Conservation (phyloP, 1,140 invertebrate species). For the Tetraneura akinire region DNA sequence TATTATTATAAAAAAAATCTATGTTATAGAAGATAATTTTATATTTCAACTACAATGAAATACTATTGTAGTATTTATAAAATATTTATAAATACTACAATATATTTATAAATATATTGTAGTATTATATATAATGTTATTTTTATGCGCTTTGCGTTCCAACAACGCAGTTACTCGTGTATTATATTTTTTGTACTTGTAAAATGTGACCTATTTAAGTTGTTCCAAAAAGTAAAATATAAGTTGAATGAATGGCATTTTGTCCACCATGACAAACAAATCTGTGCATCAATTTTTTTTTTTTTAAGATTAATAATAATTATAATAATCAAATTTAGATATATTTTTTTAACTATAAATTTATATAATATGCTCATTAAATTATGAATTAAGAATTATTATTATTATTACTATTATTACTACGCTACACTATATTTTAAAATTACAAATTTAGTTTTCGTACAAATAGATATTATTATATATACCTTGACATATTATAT, state of each 20-base stretch:
- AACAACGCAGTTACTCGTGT: neutral
- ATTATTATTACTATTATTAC: neutral
- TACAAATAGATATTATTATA: slow-evolving; percentile 22
- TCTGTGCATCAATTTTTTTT: neutral
- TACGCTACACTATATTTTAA: neutral
- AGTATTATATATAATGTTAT: neutral
- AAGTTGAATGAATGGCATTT: neutral
- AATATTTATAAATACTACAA: too few species aligned
- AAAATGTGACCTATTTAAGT: slow-evolving; percentile 49
- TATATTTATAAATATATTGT: too few species aligned
- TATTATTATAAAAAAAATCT: neutral
- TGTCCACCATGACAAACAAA: neutral
- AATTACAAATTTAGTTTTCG: neutral
- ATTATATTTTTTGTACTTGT: slow-evolving; percentile 39
- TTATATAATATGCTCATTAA: slow-evolving; percentile 42
- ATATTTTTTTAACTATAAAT: slow-evolving; percentile 31
- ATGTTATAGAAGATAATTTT: neutral
- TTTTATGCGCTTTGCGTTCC: neutral
- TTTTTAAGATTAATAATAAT: slow-evolving; percentile 2
- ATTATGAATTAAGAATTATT: slow-evolving; percentile 24
- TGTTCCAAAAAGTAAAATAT: slow-evolving; percentile 47
- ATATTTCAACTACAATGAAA: neutral
- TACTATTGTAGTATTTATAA: neutral
- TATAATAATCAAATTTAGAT: slow-evolving; percentile 36
- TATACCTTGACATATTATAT: neutral